Evolutionary conservation across 2,113 vertebrate genomes (phyloP), one percentile per base, ranked within the genome.

Genomic region (Microtus pennsylvanicus): DNA sequence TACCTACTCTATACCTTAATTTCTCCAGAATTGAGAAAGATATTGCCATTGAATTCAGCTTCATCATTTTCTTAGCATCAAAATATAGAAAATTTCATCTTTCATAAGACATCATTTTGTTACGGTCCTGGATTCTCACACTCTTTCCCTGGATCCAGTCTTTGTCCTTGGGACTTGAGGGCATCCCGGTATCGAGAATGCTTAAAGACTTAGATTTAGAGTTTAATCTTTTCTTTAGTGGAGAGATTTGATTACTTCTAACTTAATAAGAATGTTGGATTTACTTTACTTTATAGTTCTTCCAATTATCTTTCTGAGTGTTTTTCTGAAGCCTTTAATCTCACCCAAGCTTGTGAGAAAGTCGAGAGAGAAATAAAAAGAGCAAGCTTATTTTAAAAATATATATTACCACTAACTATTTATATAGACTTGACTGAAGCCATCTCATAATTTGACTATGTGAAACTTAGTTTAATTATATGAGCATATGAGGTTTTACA

Each of bases 251-350:
- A 97, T 94, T 92, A 93, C 55, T 91, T 96, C 87, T 85, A 97
- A 93, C 65, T 96, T 97, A 97, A 86, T 93, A 95, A 95, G 90
- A 82, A 96, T 90, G 80, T 85, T 97, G 80, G 50, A 88, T 96
- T 95, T 94, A 33, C 78, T 97, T 98, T 97, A 96, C 94, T 94
- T 96, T 96, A 95, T 88, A 96, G 42, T 94, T 95, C 93, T 95
- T 96, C 93, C 93, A 96, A 96, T 98, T 96, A 96, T 85, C 69
- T 91, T 94, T 94, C 85, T 85, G 78, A 88, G 65, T 89, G 4
- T 74, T 55, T 94, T 87, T 55, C 38, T 50, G 55, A 83, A 95
- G 30, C 0, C 75, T 97, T 96, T 93, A 97, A 96, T 96, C 91
- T 97, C 96, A 28, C 78, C 75, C 93, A 94, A 94, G 97, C 33